Evolutionary conservation across 2,888 invertebrate species (phyloP).

Genomic region (Clepsis dumicolana): DNA sequence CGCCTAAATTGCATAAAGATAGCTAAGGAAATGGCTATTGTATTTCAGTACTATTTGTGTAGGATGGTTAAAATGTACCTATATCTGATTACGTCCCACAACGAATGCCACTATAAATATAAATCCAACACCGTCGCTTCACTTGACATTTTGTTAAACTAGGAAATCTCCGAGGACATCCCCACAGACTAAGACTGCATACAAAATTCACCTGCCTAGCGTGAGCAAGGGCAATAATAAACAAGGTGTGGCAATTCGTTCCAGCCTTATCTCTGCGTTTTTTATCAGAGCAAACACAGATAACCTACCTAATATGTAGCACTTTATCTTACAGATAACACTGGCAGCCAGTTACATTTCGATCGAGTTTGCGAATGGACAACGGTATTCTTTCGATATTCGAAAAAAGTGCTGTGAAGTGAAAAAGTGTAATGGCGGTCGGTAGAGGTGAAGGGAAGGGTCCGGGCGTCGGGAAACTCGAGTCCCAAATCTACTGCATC

Average conservation of each 20-base stretch:
- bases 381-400: slow-evolving; percentile 51
- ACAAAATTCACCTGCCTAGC: slow-evolving; percentile 34
- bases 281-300: slow-evolving; percentile 81
- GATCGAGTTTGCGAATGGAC: slow-evolving; percentile 64
- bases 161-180: slow-evolving; percentile 30
- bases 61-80: too few relatives aligned
- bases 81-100: background rate
- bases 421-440: slow-evolving; percentile 83
- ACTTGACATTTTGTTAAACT: slow-evolving; percentile 24
- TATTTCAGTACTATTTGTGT: background rate
- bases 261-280: slow-evolving; percentile 68
- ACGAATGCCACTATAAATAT: slow-evolving; percentile 16
- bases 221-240: slow-evolving; percentile 46
- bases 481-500: slow-evolving; percentile 91
- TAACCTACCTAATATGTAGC: slow-evolving; percentile 74
- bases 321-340: slow-evolving; percentile 71
- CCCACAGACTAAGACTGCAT: slow-evolving; percentile 23
- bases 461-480: slow-evolving; percentile 86
- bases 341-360: slow-evolving; percentile 64
- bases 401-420: slow-evolving; percentile 50
- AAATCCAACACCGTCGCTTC: slow-evolving; percentile 10
- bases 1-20: too few relatives aligned
- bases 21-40: too few relatives aligned
- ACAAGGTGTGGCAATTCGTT: slow-evolving; percentile 79
- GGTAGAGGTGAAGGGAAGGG: slow-evolving; percentile 83